Evolutionary conservation across 1,140 invertebrate genomes (phyloP).

Genomic region (Drosophila dunni): DNA sequence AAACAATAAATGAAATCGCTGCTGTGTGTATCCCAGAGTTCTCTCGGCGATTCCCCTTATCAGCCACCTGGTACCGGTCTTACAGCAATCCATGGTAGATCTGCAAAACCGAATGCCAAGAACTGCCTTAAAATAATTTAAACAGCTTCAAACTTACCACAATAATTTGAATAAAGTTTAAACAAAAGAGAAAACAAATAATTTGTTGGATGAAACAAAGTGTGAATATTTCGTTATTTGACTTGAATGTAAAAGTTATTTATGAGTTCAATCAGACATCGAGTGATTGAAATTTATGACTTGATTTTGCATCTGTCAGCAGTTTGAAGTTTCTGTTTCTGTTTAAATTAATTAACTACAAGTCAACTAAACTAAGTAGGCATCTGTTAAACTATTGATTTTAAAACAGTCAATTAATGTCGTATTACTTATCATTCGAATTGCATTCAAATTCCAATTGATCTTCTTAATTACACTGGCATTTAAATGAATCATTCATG

Average conservation of each 20-base stretch:
- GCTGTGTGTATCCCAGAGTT: neutral
- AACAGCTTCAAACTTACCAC: neutral
- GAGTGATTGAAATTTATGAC: too few species aligned
- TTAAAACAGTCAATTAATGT: neutral
- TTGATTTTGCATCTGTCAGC: too few species aligned
- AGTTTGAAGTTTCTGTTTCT: too few species aligned
- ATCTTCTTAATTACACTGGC: neutral
- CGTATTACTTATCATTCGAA: neutral
- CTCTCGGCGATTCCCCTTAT: neutral
- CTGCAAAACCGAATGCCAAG: neutral
- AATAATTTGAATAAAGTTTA: neutral
- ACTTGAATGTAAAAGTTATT: too few species aligned
- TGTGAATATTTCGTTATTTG: too few species aligned
- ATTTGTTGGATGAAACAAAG: too few species aligned
- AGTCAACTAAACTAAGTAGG: neutral
- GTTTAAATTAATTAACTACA: neutral
- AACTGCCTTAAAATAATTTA: too few species aligned
- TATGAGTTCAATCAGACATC: too few species aligned
- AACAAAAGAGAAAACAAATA: too few species aligned
- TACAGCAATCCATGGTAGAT: conserved; percentile 7
- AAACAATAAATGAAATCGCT: conserved; percentile 29
- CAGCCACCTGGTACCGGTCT: neutral
- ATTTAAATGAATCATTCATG: too few species aligned
- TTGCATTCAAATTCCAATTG: neutral
- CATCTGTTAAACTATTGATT: neutral